Evolutionary conservation across 2,888 invertebrate genomes (phyloP), one percentile per base, ranked within the genome.

Genomic region (Nemapogon koenigi): DNA sequence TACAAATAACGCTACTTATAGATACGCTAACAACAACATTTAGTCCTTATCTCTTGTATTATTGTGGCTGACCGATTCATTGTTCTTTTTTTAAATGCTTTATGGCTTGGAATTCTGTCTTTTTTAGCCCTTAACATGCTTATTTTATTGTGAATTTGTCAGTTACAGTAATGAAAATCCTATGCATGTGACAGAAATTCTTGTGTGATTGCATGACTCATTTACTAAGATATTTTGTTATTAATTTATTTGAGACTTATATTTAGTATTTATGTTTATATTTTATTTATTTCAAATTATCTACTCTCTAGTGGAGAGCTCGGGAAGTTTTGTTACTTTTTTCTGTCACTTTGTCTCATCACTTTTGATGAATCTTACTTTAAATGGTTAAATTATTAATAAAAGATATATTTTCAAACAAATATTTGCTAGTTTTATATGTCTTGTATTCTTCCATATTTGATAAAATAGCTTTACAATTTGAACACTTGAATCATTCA

Each of bases 261-360:
- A 32, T 32, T 32, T 17, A 32, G 30, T 27, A 27, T 25, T 32
- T 13, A 35, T 11, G 27, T 49, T 43, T 53, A 50, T 52, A 50
- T 50, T 54, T 52, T 47, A 51, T 52, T 54, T 50, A 55, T 62
- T 52, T 57, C 42, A 41, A n/a, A 41, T 38, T 32, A 48, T 65
- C 61, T 56, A 39, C 76, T 78, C 76, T 73, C 73, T 69, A 62
- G 78, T 79, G 78, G 75, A 76, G 76, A 76, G 73, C 78, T 78
- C 76, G 65, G 75, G 76, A 79, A 78, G 78, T 56, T 60, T 54
- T 53, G 40, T 41, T 55, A 57, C 55, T 49, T 51, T 55, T 72
- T 75, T 66, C 67, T 70, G 68, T 71, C 70, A 73, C 70, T 29
- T 35, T 22, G n/a, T 31, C 17, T 14, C 7, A 30, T 29, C n/a